Evolutionary conservation across 2,797 vertebrate genomes (phyloP), one percentile per base, ranked within the genome.

Genomic region (Epinephelus coioides): DNA sequence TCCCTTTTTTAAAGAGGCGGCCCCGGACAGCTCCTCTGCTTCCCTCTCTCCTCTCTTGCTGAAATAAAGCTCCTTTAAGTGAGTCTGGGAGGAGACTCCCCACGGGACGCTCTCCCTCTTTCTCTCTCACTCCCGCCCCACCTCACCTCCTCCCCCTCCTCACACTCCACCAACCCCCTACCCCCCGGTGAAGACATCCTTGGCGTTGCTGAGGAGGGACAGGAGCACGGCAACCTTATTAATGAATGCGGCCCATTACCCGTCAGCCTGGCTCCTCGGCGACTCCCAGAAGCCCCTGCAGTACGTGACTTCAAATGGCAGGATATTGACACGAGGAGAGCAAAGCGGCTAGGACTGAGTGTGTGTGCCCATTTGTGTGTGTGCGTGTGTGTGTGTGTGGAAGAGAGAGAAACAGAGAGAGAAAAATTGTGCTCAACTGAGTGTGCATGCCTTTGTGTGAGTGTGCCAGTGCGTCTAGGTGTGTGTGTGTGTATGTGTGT

Each of bases 301-400:
- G 97, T 98, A 98, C 97, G 97, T 98, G 97, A 98, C 98, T 99
- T 97, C 98, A 98, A 98, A 99, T 98, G 97, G 97, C 97, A 97
- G 97, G 97, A 98, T 98, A 98, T 98, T 98, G 98, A 99, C 98
- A 98, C 96, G 97, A 97, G 97, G 97, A 96, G 90, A 97, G 97
- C 96, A 94, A 94, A 95, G 94, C 91, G 88, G 89, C 91, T 88
- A 90, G 88, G 92, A 92, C 90, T 86, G 77, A 54, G 78, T 81
- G 85, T 80, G 89, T 80, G 88, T 81, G 76, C 51, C n/a, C 18
- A 65, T 73, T 73, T 78, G 81, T 73, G 71, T 70, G 68, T 64
- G 80, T 83, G 76, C 85, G 83, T 76, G 44, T 84, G 76, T 87
- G 83, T 23, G 23, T 23, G 23, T 23, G 23, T 72, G 94, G 92